Evolutionary conservation across 2,797 vertebrate genomes (phyloP).

Genomic region (Chanos chanos): DNA sequence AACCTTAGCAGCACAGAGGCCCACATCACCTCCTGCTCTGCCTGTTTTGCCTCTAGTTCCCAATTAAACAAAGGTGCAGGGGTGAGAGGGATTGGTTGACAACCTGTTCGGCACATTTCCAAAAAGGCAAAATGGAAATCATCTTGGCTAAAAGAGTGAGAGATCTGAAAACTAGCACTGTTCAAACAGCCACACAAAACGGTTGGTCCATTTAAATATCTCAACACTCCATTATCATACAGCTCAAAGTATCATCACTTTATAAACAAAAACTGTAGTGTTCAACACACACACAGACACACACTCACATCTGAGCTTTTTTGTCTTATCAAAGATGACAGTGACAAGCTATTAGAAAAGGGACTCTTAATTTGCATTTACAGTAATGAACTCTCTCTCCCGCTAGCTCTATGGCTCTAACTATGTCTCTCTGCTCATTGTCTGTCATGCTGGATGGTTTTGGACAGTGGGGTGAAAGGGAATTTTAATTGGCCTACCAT

Average conservation of each 20-base stretch:
- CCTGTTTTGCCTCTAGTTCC: slow-evolving; percentile 24
- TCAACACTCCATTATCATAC: no score
- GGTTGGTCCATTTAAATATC: no score
- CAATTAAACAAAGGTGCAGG: slow-evolving; percentile 36
- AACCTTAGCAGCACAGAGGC: slow-evolving; percentile 29
- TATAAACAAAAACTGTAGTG: neutral
- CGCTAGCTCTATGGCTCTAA: slow-evolving; percentile 42
- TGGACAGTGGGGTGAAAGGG: slow-evolving; percentile 63
- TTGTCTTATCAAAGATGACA: slow-evolving; percentile 57
- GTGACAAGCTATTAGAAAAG: slow-evolving; percentile 57
- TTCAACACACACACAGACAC: slow-evolving; percentile 16
- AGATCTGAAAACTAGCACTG: slow-evolving; percentile 13
- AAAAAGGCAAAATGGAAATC: slow-evolving; percentile 33
- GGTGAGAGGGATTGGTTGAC: slow-evolving; percentile 35
- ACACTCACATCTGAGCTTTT: slow-evolving; percentile 46
- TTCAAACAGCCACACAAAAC: no score
- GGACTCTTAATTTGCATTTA: slow-evolving; percentile 65
- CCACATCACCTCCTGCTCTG: slow-evolving; percentile 28
- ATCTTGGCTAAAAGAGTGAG: slow-evolving; percentile 38
- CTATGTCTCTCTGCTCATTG: slow-evolving; percentile 41
- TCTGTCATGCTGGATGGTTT: slow-evolving; percentile 51
- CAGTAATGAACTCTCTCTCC: slow-evolving; percentile 61
- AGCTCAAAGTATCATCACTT: no score
- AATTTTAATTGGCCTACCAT: slow-evolving; percentile 72
- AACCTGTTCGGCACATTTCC: slow-evolving; percentile 35